phyloP scores from a whole-genome alignment of 2,888 invertebrate species.

The Torymus tubicola region DNA sequence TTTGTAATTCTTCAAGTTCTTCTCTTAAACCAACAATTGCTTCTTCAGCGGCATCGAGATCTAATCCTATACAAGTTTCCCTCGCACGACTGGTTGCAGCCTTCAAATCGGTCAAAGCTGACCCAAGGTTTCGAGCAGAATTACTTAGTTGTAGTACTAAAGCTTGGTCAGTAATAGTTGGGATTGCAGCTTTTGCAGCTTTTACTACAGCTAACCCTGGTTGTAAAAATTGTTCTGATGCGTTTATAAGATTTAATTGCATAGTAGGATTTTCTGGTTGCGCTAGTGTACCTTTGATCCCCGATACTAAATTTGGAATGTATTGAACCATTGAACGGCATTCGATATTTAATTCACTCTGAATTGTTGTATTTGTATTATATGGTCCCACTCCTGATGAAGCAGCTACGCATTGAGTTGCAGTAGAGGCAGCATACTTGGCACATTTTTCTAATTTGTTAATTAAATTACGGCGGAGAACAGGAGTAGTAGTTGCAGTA shows the following conservation, averaged over 20 bases:
- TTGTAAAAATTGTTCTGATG: slow-evolving; percentile 88
- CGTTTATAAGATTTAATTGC: slow-evolving; percentile 88
- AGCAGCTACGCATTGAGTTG: slow-evolving; percentile 93
- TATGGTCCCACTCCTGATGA: slow-evolving; percentile 88
- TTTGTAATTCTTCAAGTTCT: slow-evolving; percentile 89
- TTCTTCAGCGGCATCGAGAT: slow-evolving; percentile 91
- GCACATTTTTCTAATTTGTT: slow-evolving; percentile 80
- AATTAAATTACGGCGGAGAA: slow-evolving; percentile 85
- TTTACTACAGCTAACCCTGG: slow-evolving; percentile 85
- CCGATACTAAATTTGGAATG: slow-evolving; percentile 88
- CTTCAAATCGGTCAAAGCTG: slow-evolving; percentile 83
- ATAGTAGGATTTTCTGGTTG: slow-evolving; percentile 85
- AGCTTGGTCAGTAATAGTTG: slow-evolving; percentile 88
- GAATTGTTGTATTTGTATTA: slow-evolving; percentile 82
- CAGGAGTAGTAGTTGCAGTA: slow-evolving; percentile 89
- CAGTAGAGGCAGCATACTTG: slow-evolving; percentile 90
- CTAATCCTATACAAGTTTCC: slow-evolving; percentile 89
- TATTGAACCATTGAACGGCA: slow-evolving; percentile 86
- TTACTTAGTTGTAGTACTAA: slow-evolving; percentile 86
- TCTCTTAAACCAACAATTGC: slow-evolving; percentile 87
- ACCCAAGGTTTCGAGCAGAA: slow-evolving; percentile 83
- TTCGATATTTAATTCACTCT: slow-evolving; percentile 86
- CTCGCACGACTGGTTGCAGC: slow-evolving; percentile 83
- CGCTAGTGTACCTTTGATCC: slow-evolving; percentile 84
- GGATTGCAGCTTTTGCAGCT: slow-evolving; percentile 88